Percentiles rank a stretch among this genome's conserved stretches.
Evolutionary conservation across 1,140 invertebrate species (phyloP).

Genomic region (Sinella curviseta): DNA sequence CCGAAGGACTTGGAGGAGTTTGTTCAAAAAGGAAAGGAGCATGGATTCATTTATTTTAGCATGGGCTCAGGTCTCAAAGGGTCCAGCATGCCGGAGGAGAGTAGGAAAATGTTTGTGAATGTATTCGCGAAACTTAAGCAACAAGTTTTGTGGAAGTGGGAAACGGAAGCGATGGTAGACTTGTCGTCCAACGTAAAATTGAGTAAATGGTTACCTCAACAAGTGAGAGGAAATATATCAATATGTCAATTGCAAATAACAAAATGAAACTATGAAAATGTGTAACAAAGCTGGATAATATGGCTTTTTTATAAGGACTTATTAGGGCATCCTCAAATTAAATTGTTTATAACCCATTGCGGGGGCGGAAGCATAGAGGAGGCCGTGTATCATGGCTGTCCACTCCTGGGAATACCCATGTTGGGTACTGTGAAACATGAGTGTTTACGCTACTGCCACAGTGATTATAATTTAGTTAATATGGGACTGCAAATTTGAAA

Average conservation of each 20-base stretch:
- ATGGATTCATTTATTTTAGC: conserved; percentile 54
- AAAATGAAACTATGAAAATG: too few relatives aligned
- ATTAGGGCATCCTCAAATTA: conserved; percentile 53
- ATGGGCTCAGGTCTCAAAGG: conserved; percentile 52
- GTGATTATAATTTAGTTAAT: too few relatives aligned
- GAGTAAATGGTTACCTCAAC: conserved; percentile 69
- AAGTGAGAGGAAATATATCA: too few relatives aligned
- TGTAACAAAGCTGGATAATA: too few relatives aligned
- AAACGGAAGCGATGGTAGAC: conserved; percentile 57
- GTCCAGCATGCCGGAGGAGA: conserved; percentile 48
- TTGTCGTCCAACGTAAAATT: conserved; percentile 66
- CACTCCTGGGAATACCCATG: too few relatives aligned
- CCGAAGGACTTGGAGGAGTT: conserved; percentile 47
- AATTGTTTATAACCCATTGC: conserved; percentile 32
- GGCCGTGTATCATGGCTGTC: conserved; percentile 24
- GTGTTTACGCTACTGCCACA: too few relatives aligned
- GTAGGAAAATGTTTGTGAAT: conserved; percentile 46
- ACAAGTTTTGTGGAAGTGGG: conserved; percentile 61
- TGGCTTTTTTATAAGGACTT: too few relatives aligned
- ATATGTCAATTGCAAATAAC: too few relatives aligned
- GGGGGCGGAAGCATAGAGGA: conserved; percentile 30
- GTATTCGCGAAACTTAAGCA: conserved; percentile 56
- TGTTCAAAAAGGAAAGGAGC: conserved; percentile 49
- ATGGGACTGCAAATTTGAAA: neutral
- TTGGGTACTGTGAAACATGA: too few relatives aligned